phyloP scores from a whole-genome alignment of 2,888 invertebrate genomes.

The Tenthredo mesomela region DNA sequence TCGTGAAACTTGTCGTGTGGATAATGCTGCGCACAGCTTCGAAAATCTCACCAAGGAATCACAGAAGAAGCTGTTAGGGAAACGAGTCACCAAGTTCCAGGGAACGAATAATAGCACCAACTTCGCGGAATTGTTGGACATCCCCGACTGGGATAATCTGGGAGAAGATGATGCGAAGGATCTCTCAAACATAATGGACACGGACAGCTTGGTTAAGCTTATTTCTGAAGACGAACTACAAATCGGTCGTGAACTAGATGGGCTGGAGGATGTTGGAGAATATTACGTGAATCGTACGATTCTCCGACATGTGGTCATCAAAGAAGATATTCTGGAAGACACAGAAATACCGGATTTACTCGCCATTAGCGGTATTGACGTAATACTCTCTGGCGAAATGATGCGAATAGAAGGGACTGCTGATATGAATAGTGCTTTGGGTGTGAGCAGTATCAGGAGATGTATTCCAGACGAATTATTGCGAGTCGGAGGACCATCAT shows the following conservation, averaged over 20 bases:
- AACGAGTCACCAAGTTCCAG: background rate
- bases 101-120: background rate
- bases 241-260: background rate
- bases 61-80: background rate
- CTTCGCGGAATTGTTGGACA: background rate
- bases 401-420: background rate
- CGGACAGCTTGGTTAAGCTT: background rate
- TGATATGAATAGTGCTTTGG: background rate
- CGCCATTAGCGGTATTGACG: background rate
- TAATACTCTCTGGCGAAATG: background rate
- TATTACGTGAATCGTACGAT: constrained; percentile 1
- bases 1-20: background rate
- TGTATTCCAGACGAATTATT: background rate
- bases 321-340: background rate
- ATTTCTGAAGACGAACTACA: background rate
- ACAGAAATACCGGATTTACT: background rate
- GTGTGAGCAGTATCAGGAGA: too few species aligned
- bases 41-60: background rate
- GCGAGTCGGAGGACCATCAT: background rate
- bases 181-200: background rate
- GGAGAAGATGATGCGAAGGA: background rate
- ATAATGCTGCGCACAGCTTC: background rate
- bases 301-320: background rate
- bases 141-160: background rate
- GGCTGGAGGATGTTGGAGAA: background rate